phyloP scores from a whole-genome alignment of 2,888 invertebrate genomes.

The Shargacucullia verbasci region DNA sequence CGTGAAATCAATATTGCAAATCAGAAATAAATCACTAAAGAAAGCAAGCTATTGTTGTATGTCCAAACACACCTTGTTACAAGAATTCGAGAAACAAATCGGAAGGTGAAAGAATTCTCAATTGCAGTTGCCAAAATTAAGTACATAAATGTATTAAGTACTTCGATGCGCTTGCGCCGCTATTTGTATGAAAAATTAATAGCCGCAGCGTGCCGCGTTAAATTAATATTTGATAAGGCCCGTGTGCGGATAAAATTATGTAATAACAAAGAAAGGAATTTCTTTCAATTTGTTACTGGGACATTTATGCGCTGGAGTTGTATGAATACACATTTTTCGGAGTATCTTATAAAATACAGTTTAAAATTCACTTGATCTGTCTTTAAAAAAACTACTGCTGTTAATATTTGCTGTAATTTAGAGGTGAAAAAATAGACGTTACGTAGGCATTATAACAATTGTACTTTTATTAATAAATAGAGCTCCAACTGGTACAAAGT shows the following conservation, averaged over 20 bases:
- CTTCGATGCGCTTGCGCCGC: conserved; percentile 35
- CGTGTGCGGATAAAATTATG: conserved; percentile 28
- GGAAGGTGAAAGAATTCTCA: conserved; percentile 1
- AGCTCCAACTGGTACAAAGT: conserved; percentile 4
- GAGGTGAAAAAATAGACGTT: too few species aligned
- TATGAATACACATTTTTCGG: too few species aligned
- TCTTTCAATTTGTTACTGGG: conserved; percentile 12
- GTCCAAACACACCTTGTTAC: too few species aligned
- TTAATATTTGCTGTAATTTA: too few species aligned
- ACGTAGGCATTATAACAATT: too few species aligned
- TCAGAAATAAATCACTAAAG: too few species aligned
- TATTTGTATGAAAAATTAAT: conserved; percentile 55
- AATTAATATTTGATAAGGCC: conserved; percentile 67
- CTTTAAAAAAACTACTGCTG: too few species aligned
- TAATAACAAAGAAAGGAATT: conserved; percentile 33
- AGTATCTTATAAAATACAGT: too few species aligned
- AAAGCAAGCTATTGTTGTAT: too few species aligned
- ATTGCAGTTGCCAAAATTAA: conserved; percentile 11
- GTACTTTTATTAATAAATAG: conserved; percentile 3
- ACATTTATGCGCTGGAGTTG: conserved; percentile 1
- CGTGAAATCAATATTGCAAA: too few species aligned
- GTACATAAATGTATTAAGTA: conserved; percentile 38
- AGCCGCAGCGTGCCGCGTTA: conserved; percentile 58
- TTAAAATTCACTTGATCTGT: too few species aligned
- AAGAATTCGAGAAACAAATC: neutral